Base-by-base conservation (phyloP, 2,888 invertebrate genomes). In the Baronia brevicornis region DNA sequence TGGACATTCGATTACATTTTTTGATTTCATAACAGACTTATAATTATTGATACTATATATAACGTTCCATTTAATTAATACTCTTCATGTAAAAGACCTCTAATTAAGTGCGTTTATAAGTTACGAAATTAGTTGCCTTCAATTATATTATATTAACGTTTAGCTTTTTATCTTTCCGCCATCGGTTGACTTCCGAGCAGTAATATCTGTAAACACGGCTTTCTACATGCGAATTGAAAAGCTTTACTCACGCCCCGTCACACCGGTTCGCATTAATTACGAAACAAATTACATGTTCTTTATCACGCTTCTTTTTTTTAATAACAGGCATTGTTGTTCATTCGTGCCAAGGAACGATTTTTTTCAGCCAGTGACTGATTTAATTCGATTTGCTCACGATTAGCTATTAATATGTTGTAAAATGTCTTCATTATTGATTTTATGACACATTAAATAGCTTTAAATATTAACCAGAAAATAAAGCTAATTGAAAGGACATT, bases 291-390 rank as follows among this genome's bases (percentile, higher is more conserved):
- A 72, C 62, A 79, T 56, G 66, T 79, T 79, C 61, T 72, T 75
- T 75, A 80, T 78, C 73, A 70, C 70, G 67, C 58, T 61, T 63
- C 66, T 65, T 70, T 71, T 67, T 70, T 77, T 70, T 79, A 79
- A 80, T 80, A 78, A 78, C 77, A 79, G 69, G 65, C 73, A 73
- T 71, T 75, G 78, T 77, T 75, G 65, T 70, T 55, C 71, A 67
- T 80, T 79, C 80, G 78, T 82, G 80, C 63, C 53, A 77, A 75
- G 75, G 49, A 72, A 60, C 77, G 70, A 79, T 80, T 80, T 66
- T 73, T 62, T 77, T 72, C 73, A 74, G 69, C 66, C 74, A 60
- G 65, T 68, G 73, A 64, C 61, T 78, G 77, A 71, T 78, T 78
- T 79, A 80, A 80, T 78, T 74, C 72, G 68, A 65, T 66, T 64